Base-by-base conservation (phyloP, 2,888 invertebrate species). In the Eulithis prunata region DNA sequence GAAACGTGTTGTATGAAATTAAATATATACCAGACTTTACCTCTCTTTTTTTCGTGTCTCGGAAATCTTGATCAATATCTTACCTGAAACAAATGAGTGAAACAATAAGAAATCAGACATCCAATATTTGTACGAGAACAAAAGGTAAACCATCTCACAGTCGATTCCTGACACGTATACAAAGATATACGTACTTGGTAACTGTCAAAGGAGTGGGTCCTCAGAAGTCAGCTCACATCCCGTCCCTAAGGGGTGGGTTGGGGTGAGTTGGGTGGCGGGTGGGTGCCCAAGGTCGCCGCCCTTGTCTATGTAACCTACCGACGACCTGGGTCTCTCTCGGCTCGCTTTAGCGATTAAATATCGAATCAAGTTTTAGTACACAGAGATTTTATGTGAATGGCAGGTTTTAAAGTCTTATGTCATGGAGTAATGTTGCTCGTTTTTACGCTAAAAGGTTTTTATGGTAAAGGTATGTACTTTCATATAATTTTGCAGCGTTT, bases 221-320 rank as follows among this genome's bases (percentile, higher is more conserved):
- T 88, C 83, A 85, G 82, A 83, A 89, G 88, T 87, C 88, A 82
- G 84, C 85, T 87, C 89, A 85, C 88, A 88, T 88, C 85, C 81
- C 84, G 78, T 75, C 83, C 81, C 79, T 67, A 72, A 63, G 64
- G 70, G 72, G 64, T 68, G 72, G 68, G 68, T 72, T 62, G 73
- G 70, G 79, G 77, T 69, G 68, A 64, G 70, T 64, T 71, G 66
- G 73, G 68, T 75, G 71, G 77, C 79, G 64, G 45, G 57, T 56
- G 59, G 56, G 60, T 56, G 46, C 77, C 83, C 92, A 92, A 92
- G 91, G 92, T 91, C 91, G 81, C 87, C 90, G 88, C 85, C 89
- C 90, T 87, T 85, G 87, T 81, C 86, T 86, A 87, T 82, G 84
- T 88, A 88, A 86, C 88, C 85, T 84, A 85, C 85, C 82, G 78